Evolutionary conservation across 2,113 vertebrate genomes (phyloP), one percentile per base, ranked within the genome.

Genomic region (Cryptomyrus ogoouensis): DNA sequence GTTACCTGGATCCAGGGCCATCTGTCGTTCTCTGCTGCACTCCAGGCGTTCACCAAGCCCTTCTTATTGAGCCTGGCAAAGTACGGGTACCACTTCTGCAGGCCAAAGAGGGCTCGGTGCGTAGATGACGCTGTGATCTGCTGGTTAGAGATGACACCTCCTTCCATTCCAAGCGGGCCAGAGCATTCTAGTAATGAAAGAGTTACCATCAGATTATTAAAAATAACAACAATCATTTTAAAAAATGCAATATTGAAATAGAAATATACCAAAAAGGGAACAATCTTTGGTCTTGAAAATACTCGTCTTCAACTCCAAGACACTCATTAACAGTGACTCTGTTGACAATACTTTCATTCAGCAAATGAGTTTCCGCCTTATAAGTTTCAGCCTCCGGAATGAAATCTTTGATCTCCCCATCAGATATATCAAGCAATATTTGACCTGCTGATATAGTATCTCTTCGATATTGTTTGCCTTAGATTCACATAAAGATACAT

Each of bases 1-100:
- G 91, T 97, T 98, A 99, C 98, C 98, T 99, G 98, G 94, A 99
- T 99, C 98, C 98, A 99, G 0, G 98, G 98, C 98, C 98, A 99
- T 96, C 98, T 97, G 97, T 99, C 98, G 92, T 99, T 99, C 95
- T 99, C 98, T 92, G 98, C 98, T 74, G 98, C 98, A 44, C 98
- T 99, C 98, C 98, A 99, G 90, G 98, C 98, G 46, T 99, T 99
- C 94, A 99, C 98, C 93, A 99, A 97, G 62, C 98, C 98, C 93
- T 99, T 99, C 95, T 97, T 99, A 96, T 99, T 99, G 90, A 99
- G 98, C 44, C 98, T 96, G 90, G 98, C 97, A 89, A 99, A 99
- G 95, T 99, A 99, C 0, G 98, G 98, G 90, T 99, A 99, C 98
- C 98, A 99, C 91, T 99, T 99, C 95, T 99, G 98, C 90, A 99